Conservation (phyloP, 92 coral and sea anemone species). For the Umimayanthus chanpuru region DNA sequence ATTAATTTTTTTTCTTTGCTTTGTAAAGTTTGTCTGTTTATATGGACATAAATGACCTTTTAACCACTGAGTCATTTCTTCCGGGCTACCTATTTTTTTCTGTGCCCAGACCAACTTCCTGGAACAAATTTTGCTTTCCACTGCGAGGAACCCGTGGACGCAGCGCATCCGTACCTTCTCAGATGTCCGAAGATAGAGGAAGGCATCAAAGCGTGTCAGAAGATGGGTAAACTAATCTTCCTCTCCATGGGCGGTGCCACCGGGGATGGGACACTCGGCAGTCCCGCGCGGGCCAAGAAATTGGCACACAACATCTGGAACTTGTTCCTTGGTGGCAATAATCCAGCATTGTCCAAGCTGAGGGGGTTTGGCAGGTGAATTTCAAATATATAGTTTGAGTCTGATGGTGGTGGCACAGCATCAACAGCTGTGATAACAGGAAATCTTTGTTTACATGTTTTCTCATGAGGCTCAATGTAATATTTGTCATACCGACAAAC, state of each 20-base stretch:
- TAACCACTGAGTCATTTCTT: too few species aligned
- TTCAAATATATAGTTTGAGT: too few species aligned
- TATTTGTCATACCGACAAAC: too few species aligned
- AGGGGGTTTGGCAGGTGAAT: too few species aligned
- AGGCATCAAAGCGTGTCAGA: conserved; percentile 76
- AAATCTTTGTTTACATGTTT: too few species aligned
- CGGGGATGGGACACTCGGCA: conserved; percentile 75
- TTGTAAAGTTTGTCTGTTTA: too few species aligned
- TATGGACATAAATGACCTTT: too few species aligned
- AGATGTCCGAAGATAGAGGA: conserved; percentile 75
- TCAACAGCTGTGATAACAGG: too few species aligned
- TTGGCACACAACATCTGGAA: conserved; percentile 68
- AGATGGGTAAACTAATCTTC: conserved; percentile 66
- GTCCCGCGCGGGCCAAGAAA: conserved; percentile 58
- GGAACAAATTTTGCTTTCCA: conserved; percentile 78
- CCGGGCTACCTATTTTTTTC: not conserved
- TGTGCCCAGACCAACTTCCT: conserved; percentile 47
- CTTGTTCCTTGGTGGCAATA: conserved; percentile 63
- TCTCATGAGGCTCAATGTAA: too few species aligned
- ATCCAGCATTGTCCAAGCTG: not conserved
- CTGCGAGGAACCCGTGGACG: conserved; percentile 62
- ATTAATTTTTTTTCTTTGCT: too few species aligned
- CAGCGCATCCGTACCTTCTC: conserved; percentile 68
- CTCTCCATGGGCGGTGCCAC: conserved; percentile 86
- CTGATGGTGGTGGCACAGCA: too few species aligned